Conservation (phyloP, 2,797 vertebrate genomes). For the Squalus acanthias region DNA sequence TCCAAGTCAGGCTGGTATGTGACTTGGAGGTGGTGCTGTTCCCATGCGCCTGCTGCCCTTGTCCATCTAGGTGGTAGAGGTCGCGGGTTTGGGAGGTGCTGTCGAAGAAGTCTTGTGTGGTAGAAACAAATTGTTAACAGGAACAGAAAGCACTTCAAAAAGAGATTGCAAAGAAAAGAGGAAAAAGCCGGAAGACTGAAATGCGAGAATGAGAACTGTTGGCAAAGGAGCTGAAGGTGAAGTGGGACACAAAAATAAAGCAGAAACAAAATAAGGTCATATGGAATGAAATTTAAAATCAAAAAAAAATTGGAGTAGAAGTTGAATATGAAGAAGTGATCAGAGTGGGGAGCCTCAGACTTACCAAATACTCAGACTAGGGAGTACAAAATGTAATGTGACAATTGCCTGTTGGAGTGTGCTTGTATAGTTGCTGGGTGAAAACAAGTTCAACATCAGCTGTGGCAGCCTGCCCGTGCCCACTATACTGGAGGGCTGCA, state of each 20-base stretch:
- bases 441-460: background rate
- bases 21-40: too few relatives aligned
- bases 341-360: background rate
- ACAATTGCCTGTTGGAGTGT: background rate
- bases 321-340: background rate
- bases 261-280: background rate
- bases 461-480: background rate
- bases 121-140: background rate
- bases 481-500: background rate
- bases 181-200: background rate
- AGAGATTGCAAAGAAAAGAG: background rate
- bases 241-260: background rate
- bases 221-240: background rate
- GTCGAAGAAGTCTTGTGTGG: background rate
- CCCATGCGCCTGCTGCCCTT: too few relatives aligned
- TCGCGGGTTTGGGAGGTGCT: too few relatives aligned
- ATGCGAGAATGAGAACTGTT: background rate
- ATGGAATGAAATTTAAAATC: background rate
- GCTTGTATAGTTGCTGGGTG: background rate
- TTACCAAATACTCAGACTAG: background rate
- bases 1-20: too few relatives aligned
- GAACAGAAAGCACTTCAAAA: background rate
- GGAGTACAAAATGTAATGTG: background rate
- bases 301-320: background rate
- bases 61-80: too few relatives aligned